A percentile compares a stretch with the other conserved stretches of the same genome.
Conservation (phyloP, 2,113 vertebrate genomes). For the Athene cunicularia region DNA sequence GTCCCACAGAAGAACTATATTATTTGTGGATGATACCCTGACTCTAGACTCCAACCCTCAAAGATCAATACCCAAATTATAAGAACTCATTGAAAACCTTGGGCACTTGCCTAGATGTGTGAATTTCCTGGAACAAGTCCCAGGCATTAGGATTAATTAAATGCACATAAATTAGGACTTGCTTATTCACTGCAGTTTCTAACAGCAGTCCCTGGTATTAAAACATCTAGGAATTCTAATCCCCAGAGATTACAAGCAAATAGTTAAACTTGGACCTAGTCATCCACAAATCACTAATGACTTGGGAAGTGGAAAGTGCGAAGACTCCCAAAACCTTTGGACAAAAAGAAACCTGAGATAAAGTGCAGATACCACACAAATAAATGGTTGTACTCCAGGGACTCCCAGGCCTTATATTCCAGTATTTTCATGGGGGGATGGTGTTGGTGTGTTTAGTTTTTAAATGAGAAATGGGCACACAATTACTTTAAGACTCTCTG, state of each 20-base stretch:
- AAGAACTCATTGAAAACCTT: not conserved
- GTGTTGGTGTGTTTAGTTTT: not conserved
- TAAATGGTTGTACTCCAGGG: not conserved
- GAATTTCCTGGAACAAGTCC: slow-evolving; percentile 7
- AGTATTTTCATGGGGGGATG: not conserved
- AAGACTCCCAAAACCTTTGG: not conserved
- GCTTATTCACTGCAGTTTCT: not conserved
- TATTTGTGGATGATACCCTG: not conserved
- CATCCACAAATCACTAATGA: not conserved
- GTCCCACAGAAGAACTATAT: not conserved
- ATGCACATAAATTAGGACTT: not conserved
- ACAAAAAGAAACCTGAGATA: not conserved
- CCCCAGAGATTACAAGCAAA: not conserved
- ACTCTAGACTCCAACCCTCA: not conserved
- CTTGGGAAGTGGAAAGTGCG: not conserved
- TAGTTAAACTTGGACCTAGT: not conserved
- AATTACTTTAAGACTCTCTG: not conserved
- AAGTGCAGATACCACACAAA: not conserved
- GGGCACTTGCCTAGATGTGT: not conserved
- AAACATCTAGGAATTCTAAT: not conserved
- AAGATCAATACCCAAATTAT: not conserved
- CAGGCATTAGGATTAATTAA: not conserved
- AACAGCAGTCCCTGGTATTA: not conserved
- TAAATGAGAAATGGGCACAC: not conserved
- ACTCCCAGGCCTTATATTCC: not conserved